A percentile compares a stretch with the other conserved stretches of the same genome.
Evolutionary conservation across 2,888 invertebrate species (phyloP).

Genomic region (Belgica antarctica): DNA sequence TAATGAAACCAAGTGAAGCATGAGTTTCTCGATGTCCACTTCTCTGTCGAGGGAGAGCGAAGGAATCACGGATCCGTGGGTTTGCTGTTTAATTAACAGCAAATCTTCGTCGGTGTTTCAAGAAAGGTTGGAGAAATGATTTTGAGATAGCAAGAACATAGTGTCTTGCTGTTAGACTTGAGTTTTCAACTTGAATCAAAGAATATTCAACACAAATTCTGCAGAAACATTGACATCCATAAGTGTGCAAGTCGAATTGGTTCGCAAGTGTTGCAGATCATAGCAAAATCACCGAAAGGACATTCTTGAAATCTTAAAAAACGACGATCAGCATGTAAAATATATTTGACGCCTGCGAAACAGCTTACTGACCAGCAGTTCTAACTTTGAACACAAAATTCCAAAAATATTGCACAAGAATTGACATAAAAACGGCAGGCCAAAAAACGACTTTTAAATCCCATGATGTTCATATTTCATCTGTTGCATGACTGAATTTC

Average conservation of each 20-base stretch:
- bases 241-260: background rate
- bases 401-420: background rate
- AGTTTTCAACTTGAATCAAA: background rate
- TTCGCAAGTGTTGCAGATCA: too few species aligned
- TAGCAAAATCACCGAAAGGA: too few species aligned
- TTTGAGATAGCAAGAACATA: background rate
- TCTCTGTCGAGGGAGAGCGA: too few species aligned
- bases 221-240: background rate
- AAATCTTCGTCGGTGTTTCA: background rate
- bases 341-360: too few species aligned
- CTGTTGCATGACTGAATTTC: background rate
- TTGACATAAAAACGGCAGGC: background rate
- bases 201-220: background rate
- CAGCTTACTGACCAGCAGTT: too few species aligned
- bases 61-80: conserved; percentile 23
- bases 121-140: background rate
- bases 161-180: background rate
- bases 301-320: too few species aligned
- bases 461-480: background rate
- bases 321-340: too few species aligned
- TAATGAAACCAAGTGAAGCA: background rate
- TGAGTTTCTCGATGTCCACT: background rate
- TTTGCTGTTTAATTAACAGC: background rate
- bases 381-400: too few species aligned
- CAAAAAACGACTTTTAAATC: background rate